phyloP scores from a whole-genome alignment of 2,888 invertebrate species.

The Rhagophthalmus giganteus region DNA sequence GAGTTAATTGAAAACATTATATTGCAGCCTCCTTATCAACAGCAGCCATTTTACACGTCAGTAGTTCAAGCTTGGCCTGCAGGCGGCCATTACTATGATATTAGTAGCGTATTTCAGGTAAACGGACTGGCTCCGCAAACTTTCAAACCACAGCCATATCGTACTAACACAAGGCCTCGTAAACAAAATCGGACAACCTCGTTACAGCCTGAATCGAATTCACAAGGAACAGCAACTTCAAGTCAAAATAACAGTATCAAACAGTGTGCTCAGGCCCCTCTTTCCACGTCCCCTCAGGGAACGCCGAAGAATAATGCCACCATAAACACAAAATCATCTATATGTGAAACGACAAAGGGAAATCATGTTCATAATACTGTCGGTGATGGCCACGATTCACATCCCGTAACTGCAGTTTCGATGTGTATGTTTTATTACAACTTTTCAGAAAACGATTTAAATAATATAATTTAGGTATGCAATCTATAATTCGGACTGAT shows the following conservation, averaged over 20 bases:
- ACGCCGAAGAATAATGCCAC: slow-evolving; percentile 7
- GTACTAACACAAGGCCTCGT: slow-evolving; percentile 52
- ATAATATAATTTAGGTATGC: too few relatives aligned
- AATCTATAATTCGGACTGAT: slow-evolving; percentile 18
- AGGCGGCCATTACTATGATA: slow-evolving; percentile 64
- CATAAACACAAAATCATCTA: slow-evolving; percentile 18
- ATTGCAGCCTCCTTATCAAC: slow-evolving; percentile 60
- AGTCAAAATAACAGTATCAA: slow-evolving; percentile 28
- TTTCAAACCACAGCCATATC: slow-evolving; percentile 59
- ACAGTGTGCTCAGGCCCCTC: slow-evolving; percentile 18
- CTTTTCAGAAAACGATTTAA: too few relatives aligned
- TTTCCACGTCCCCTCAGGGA: slow-evolving; percentile 23
- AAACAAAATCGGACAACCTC: slow-evolving; percentile 46
- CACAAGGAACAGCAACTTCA: slow-evolving; percentile 38
- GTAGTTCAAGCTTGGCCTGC: slow-evolving; percentile 62
- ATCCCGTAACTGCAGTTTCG: slow-evolving; percentile 37
- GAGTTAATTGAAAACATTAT: too few relatives aligned
- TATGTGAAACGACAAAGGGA: slow-evolving; percentile 34
- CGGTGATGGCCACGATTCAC: slow-evolving; percentile 40
- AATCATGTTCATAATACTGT: slow-evolving; percentile 35
- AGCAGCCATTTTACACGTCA: slow-evolving; percentile 67
- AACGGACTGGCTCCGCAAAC: slow-evolving; percentile 73
- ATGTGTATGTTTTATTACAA: slow-evolving; percentile 39
- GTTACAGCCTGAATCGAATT: slow-evolving; percentile 30
- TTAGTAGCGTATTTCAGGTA: slow-evolving; percentile 71